Base-by-base conservation (phyloP, 2,888 invertebrate genomes). In the Acleris cristana region DNA sequence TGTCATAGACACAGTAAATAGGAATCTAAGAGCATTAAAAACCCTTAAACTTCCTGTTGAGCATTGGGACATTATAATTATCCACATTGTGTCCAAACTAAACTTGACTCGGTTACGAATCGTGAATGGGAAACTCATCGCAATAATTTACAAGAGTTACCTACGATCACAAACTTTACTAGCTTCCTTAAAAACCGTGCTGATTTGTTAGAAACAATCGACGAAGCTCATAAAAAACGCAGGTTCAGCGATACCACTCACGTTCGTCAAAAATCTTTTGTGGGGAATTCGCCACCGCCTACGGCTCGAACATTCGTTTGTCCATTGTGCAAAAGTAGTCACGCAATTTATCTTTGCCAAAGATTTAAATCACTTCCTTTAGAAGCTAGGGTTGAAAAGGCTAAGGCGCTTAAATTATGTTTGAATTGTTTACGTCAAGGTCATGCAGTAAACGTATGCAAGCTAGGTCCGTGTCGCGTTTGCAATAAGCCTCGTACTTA, bases 1-100 rank as follows among this genome's bases (percentile, higher is more conserved):
- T 26, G 14, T 74, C 57, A 59, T 71, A 19, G 73, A 74, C 18
- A 55, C 48, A 0, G 67, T 61, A 8, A 71, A 70, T 48, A 71
- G 70, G 64, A 76, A 72, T 51, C 45, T 73, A 16, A 60, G 74
- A 52, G 71, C 74, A 2, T 51, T 72, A 52, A 58, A 53, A n/a
- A 60, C 56, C 44, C 14, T 73, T 26, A 56, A 69, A 1, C 40
- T 71, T 40, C 70, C 69, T 2, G 58, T 62, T 18, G 53, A 73
- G 2, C 57, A 72, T 19, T 72, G 74, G 71, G 74, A 74, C 18
- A 68, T 69, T 0, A 30, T 73, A 3, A 68, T 74, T 3, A 71
- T 75, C 12, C 56, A 68, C 23, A 73, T 76, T 44, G 70, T 75
- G 69, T 57, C 70, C 4, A 55, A 45, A n/a, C n/a, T 49, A 75